Conservation (phyloP, 1,140 invertebrate species). For the Belonocnema kinseyi region DNA sequence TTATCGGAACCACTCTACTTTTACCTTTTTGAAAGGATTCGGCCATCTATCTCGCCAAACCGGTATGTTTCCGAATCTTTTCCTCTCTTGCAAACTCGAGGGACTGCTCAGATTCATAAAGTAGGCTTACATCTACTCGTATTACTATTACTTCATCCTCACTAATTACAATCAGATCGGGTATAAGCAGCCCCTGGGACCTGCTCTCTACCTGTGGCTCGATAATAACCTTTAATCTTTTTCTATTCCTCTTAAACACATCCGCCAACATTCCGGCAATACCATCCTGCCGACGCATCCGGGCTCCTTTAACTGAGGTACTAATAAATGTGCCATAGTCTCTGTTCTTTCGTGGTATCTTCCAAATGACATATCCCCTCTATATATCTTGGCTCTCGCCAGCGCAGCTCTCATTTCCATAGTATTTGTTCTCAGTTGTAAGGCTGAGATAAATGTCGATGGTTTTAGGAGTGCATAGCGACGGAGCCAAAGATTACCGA, state of each 20-base stretch:
- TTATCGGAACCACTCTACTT: too few relatives aligned
- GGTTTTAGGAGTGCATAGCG: not conserved
- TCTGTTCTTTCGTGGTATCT: slow-evolving; percentile 30
- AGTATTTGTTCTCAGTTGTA: not conserved
- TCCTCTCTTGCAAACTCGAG: not conserved
- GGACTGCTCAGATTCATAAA: not conserved
- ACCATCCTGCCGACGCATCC: not conserved
- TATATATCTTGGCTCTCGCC: not conserved
- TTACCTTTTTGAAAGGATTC: not conserved
- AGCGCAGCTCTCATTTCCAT: not conserved
- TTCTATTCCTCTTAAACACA: not conserved
- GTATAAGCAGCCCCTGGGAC: not conserved
- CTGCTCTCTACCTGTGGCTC: not conserved
- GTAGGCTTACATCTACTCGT: not conserved
- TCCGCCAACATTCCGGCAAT: not conserved
- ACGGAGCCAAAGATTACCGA: not conserved
- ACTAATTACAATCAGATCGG: not conserved
- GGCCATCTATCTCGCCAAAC: not conserved
- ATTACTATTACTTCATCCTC: not conserved
- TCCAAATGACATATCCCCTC: not conserved
- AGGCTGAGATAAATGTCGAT: too few relatives aligned
- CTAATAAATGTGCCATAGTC: slow-evolving; percentile 11
- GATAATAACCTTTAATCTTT: too few relatives aligned
- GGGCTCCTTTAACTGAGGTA: not conserved
- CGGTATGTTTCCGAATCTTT: not conserved